A percentile compares a stretch with the other conserved stretches of the same genome.
Evolutionary conservation across 2,113 vertebrate species (phyloP).

Genomic region (Sialia sialis): DNA sequence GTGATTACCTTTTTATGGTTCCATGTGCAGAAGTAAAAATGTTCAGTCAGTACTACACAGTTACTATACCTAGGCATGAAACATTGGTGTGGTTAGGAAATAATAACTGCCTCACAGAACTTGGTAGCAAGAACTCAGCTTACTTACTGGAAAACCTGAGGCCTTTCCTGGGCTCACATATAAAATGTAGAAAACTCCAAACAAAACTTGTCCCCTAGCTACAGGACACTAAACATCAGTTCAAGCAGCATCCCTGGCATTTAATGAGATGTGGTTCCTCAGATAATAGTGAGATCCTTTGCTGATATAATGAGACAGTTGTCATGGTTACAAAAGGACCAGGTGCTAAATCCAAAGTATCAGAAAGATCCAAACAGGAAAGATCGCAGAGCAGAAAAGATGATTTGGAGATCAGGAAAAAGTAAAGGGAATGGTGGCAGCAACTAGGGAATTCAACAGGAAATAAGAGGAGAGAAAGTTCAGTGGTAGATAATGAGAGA

Average conservation of each 20-base stretch:
- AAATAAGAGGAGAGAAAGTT: not conserved
- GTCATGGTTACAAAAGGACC: slow-evolving; percentile 51
- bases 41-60: not conserved
- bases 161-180: not conserved
- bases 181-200: not conserved
- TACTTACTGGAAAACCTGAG: not conserved
- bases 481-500: not conserved
- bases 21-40: not conserved
- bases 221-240: not conserved
- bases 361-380: not conserved
- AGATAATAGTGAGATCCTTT: not conserved
- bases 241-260: not conserved
- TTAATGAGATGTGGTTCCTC: not conserved
- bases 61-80: not conserved
- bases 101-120: not conserved
- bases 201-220: not conserved
- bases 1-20: not conserved
- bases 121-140: not conserved
- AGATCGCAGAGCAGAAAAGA: not conserved
- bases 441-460: not conserved
- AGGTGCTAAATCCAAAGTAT: slow-evolving; percentile 8
- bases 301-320: slow-evolving; percentile 7
- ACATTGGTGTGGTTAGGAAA: not conserved
- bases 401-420: not conserved
- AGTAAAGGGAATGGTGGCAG: not conserved